Evolutionary conservation across 2,113 vertebrate species (phyloP).

Genomic region (Pan troglodytes): DNA sequence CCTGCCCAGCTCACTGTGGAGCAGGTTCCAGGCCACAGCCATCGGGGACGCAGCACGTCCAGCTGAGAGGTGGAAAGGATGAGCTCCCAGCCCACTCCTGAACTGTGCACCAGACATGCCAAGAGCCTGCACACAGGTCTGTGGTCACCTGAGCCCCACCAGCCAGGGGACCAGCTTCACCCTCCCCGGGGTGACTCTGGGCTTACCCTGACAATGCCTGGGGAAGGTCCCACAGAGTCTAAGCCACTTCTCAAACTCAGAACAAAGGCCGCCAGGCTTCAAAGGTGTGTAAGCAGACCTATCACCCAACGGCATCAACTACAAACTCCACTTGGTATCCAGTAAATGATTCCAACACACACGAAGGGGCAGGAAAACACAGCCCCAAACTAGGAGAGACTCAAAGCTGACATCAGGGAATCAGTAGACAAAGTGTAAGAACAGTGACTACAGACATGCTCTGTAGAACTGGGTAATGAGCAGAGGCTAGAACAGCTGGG

Average conservation of each 20-base stretch:
- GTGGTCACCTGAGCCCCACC: rapidly evolving
- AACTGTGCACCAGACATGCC: rapidly evolving
- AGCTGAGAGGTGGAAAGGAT: too few species aligned
- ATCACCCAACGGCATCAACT: rapidly evolving
- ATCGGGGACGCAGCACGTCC: too few species aligned
- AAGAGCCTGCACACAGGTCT: rapidly evolving
- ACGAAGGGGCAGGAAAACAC: not conserved
- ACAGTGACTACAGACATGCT: rapidly evolving
- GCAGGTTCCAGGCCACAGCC: not conserved
- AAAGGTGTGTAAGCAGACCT: rapidly evolving
- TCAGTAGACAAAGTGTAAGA: not conserved
- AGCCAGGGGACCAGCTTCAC: not conserved
- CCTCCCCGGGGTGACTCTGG: rapidly evolving
- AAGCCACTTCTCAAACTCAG: not conserved
- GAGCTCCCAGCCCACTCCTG: too few species aligned
- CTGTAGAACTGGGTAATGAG: not conserved
- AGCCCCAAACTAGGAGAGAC: rapidly evolving
- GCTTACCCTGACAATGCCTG: not conserved
- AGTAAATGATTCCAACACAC: too few species aligned
- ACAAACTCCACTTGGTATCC: not conserved
- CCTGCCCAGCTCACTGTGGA: not conserved
- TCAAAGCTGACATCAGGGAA: rapidly evolving
- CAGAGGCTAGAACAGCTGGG: too few species aligned
- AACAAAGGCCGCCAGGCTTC: not conserved
- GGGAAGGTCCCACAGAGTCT: not conserved